A percentile compares a stretch with the other conserved stretches of the same genome.
Evolutionary conservation across 2,113 vertebrate genomes (phyloP).

Genomic region (Phodopus roborovskii): DNA sequence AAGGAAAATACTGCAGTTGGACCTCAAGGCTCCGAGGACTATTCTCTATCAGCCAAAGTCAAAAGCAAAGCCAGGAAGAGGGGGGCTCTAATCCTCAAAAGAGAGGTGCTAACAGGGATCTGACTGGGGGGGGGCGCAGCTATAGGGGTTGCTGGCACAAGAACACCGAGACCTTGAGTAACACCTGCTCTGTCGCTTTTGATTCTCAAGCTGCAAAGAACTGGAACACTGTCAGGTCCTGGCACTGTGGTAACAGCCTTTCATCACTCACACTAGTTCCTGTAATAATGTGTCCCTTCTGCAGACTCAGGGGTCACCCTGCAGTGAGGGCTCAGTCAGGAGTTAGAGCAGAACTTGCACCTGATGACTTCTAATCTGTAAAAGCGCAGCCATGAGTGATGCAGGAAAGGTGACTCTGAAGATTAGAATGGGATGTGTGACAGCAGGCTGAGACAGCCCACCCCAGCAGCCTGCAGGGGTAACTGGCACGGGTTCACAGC

Average conservation of each 20-base stretch:
- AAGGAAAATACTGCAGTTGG: conserved; percentile 13
- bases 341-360: neutral
- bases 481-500: neutral
- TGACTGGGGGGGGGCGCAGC: neutral
- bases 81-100: neutral
- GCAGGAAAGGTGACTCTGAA: neutral
- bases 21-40: neutral
- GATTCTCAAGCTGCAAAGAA: neutral
- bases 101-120: neutral
- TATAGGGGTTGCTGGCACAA: neutral
- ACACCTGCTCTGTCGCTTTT: neutral
- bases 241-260: conserved; percentile 5
- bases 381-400: neutral
- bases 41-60: conserved; percentile 17
- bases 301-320: neutral
- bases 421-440: neutral
- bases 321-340: neutral
- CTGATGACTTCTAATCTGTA: neutral
- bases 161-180: neutral
- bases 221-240: neutral
- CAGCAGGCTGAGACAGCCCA: neutral
- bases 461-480: conserved; percentile 8
- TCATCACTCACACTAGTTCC: neutral
- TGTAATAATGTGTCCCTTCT: neutral
- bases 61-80: conserved; percentile 27